Evolutionary conservation across 2,113 vertebrate species (phyloP).

Genomic region (Cynocephalus volans): DNA sequence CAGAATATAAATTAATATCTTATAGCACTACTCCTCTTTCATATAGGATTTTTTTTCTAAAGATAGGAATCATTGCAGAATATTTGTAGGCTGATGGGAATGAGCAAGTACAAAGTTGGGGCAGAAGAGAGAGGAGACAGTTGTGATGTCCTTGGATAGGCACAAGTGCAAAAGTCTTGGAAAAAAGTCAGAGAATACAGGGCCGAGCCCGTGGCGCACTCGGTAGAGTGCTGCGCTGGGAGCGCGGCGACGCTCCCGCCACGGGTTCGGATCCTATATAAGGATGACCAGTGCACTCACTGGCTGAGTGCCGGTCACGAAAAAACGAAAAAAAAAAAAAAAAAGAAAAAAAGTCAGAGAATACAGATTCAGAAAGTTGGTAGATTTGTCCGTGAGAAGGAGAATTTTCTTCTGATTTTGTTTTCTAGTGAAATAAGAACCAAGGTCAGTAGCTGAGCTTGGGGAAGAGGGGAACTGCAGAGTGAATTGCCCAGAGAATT

Average conservation of each 20-base stretch:
- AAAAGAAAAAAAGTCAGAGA: background rate
- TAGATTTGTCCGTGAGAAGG: background rate
- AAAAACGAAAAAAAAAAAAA: no score
- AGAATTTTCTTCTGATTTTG: constrained; percentile 22
- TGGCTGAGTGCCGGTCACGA: no score
- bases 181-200: background rate
- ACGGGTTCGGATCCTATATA: no score
- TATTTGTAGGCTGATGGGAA: background rate
- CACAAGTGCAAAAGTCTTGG: background rate
- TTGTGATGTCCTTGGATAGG: background rate
- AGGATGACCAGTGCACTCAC: no score
- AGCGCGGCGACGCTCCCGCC: no score
- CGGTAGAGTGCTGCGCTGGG: no score
- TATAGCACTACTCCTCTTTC: background rate
- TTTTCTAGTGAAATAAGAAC: constrained; percentile 37
- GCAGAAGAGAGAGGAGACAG: background rate
- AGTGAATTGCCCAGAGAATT: background rate
- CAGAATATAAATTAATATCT: background rate
- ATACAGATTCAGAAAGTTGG: background rate
- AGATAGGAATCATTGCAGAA: background rate
- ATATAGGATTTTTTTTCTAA: background rate
- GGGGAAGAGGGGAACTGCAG: background rate
- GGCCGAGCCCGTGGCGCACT: no score
- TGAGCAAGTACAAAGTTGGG: background rate
- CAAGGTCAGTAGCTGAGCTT: background rate